Evolutionary conservation across 2,888 invertebrate genomes (phyloP).

Genomic region (Philonicus albiceps): DNA sequence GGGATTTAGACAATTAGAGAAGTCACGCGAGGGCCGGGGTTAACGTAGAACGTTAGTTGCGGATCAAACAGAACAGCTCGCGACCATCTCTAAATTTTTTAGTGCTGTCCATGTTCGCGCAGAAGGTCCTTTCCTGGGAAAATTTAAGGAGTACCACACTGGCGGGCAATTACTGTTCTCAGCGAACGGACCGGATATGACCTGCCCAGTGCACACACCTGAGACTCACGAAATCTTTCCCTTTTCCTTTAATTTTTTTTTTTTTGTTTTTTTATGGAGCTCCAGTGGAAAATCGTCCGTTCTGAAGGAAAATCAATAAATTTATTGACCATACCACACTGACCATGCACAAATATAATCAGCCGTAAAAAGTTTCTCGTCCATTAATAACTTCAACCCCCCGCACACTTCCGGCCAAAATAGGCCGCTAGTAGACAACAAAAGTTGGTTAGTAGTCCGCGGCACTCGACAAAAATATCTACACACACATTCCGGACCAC

Average conservation of each 20-base stretch:
- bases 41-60: not conserved
- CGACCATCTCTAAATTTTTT: not conserved
- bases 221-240: not conserved
- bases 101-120: not conserved
- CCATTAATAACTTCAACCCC: not conserved
- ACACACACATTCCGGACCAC: not conserved
- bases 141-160: not conserved
- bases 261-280: not conserved
- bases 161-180: not conserved
- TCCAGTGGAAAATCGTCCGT: not conserved
- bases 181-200: not conserved
- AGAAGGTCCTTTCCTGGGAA: not conserved
- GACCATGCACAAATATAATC: constrained; percentile 8
- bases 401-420: not conserved
- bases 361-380: not conserved
- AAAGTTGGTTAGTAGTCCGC: not conserved
- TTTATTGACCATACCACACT: not conserved
- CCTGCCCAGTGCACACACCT: not conserved
- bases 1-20: not conserved
- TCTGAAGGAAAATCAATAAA: constrained; percentile 9
- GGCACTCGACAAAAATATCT: not conserved
- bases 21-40: not conserved
- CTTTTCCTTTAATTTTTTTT: no score
- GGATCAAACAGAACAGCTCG: not conserved
- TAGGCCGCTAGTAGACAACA: not conserved